phyloP scores from a whole-genome alignment of 1,140 invertebrate species.

The Drosophila bocki region DNA sequence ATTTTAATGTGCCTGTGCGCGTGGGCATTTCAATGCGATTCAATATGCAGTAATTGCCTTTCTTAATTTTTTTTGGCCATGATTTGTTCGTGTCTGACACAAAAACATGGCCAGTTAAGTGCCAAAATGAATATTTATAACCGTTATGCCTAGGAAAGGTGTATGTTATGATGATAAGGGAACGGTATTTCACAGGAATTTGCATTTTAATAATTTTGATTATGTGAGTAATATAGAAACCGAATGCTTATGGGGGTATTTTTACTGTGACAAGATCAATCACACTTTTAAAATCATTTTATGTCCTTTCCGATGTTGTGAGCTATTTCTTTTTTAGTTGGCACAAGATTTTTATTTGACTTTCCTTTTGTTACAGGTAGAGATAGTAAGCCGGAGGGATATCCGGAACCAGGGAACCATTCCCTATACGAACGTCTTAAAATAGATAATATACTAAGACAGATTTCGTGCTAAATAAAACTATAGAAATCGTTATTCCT shows the following conservation, averaged over 20 bases:
- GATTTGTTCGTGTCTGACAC: conserved; percentile 64
- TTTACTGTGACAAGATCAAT: background rate
- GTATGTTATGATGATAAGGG: background rate
- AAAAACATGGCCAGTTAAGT: conserved; percentile 65
- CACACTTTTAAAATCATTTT: background rate
- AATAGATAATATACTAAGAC: too few relatives aligned
- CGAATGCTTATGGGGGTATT: background rate
- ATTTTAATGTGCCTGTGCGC: conserved; percentile 19
- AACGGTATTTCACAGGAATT: background rate
- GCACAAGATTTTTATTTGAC: too few relatives aligned
- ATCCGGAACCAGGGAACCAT: too few relatives aligned
- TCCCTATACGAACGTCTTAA: too few relatives aligned
- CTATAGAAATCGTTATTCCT: too few relatives aligned
- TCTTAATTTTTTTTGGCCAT: conserved; percentile 68
- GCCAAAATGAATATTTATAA: conserved; percentile 70
- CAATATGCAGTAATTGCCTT: conserved; percentile 74
- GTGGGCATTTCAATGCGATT: conserved; percentile 63
- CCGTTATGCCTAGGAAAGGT: conserved; percentile 13
- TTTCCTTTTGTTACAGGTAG: too few relatives aligned
- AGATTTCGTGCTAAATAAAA: too few relatives aligned
- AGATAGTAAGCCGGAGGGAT: too few relatives aligned
- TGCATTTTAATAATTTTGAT: background rate
- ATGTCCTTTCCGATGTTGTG: background rate
- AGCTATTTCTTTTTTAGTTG: background rate
- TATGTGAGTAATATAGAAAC: background rate